phyloP scores from a whole-genome alignment of 2,797 vertebrate genomes.

The Melanotaenia pygmaea region DNA sequence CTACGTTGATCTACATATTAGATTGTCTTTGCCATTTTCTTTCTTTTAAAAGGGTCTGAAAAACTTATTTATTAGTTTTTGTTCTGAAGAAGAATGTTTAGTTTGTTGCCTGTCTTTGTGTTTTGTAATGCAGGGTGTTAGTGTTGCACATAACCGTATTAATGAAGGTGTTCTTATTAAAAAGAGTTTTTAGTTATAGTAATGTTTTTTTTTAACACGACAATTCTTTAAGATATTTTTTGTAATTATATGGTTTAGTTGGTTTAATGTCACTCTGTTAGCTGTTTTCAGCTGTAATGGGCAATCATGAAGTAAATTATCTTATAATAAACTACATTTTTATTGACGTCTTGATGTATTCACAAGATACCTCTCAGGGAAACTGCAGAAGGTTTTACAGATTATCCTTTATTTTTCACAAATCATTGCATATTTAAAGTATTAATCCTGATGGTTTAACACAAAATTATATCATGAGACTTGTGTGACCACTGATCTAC shows the following conservation, averaged over 20 bases:
- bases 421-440: slow-evolving; percentile 17
- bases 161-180: slow-evolving; percentile 61
- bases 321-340: slow-evolving; percentile 16
- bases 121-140: slow-evolving; percentile 26
- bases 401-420: slow-evolving; percentile 23
- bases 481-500: background rate
- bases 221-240: background rate
- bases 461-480: slow-evolving; percentile 11
- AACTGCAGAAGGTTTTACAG: slow-evolving; percentile 46
- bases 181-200: slow-evolving; percentile 25
- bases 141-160: slow-evolving; percentile 32
- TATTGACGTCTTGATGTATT: background rate
- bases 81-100: slow-evolving; percentile 27
- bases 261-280: slow-evolving; percentile 21
- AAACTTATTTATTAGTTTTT: slow-evolving; percentile 36
- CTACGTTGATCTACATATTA: background rate
- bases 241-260: background rate
- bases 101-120: slow-evolving; percentile 24
- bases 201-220: slow-evolving; percentile 27
- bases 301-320: slow-evolving; percentile 58
- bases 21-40: slow-evolving; percentile 2
- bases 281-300: slow-evolving; percentile 26
- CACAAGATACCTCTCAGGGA: background rate
- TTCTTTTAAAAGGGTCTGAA: slow-evolving; percentile 20
- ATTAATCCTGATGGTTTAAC: slow-evolving; percentile 19